These are phyloP conservation scores for Megalonaias nervosa DNA, from an alignment of 1,140 invertebrate genomes.

Conservation along the genomic window DNA sequence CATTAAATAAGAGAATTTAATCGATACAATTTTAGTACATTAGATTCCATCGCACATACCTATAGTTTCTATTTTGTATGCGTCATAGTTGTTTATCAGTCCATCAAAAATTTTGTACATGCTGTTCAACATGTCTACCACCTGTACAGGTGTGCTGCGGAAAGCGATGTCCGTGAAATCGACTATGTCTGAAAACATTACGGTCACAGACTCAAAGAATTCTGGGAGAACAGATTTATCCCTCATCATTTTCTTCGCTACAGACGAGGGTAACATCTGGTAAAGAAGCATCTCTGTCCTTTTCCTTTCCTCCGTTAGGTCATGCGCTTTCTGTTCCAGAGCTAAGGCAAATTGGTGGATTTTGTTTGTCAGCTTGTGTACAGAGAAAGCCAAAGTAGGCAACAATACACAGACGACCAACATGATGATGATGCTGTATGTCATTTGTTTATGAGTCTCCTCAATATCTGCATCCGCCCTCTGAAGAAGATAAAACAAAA, in stretches of 20 bases:
- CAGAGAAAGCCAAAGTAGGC: too few species aligned
- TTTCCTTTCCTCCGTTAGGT: conserved; percentile 59
- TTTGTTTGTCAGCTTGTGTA: too few species aligned
- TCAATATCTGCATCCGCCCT: too few species aligned
- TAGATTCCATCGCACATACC: conserved; percentile 23
- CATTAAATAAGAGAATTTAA: too few species aligned
- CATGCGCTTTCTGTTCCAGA: too few species aligned
- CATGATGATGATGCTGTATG: too few species aligned
- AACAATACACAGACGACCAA: too few species aligned
- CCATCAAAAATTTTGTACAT: conserved; percentile 57
- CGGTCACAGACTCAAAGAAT: conserved; percentile 67
- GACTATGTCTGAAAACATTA: conserved; percentile 84
- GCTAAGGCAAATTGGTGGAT: too few species aligned
- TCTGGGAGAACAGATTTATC: conserved; percentile 69
- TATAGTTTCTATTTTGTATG: conserved; percentile 58
- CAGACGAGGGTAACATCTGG: conserved; percentile 65
- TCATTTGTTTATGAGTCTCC: too few species aligned
- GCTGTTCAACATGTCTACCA: conserved; percentile 70
- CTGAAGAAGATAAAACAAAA: too few species aligned
- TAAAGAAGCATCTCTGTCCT: conserved; percentile 58
- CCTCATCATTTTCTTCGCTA: conserved; percentile 70
- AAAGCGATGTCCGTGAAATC: conserved; percentile 85
- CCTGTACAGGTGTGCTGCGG: conserved; percentile 91
- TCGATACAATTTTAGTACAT: too few species aligned
- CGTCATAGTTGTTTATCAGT: conserved; percentile 50